Percentiles rank a stretch among this genome's conserved stretches.
Evolutionary conservation across 2,113 vertebrate species (phyloP).

Genomic region (Prionailurus viverrinus): DNA sequence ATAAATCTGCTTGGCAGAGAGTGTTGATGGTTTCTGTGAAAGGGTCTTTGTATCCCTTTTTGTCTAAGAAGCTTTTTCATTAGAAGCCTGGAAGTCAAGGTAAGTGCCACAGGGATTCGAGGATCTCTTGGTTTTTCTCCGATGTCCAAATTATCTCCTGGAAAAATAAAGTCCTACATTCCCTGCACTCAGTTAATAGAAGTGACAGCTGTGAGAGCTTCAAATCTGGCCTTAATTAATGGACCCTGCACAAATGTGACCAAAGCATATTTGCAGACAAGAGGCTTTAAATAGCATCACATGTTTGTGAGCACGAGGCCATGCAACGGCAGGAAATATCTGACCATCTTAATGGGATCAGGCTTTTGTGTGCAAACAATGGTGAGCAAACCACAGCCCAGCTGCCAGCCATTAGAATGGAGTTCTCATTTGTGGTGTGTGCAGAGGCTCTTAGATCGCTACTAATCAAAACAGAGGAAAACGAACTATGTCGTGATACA

Average conservation of each 20-base stretch:
- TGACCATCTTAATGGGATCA: constrained; percentile 81
- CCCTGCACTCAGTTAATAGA: constrained; percentile 73
- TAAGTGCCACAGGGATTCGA: constrained; percentile 75
- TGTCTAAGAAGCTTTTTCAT: constrained; percentile 73
- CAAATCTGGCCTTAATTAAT: constrained; percentile 83
- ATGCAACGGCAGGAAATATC: constrained; percentile 83
- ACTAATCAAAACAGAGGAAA: constrained; percentile 61
- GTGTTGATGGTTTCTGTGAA: constrained; percentile 78
- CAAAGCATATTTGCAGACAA: constrained; percentile 71
- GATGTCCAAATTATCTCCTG: constrained; percentile 73
- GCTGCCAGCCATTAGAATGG: constrained; percentile 78
- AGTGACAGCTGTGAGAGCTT: constrained; percentile 82
- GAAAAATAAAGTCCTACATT: constrained; percentile 67
- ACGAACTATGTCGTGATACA: background rate
- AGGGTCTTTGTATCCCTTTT: constrained; percentile 81
- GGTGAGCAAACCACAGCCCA: constrained; percentile 77
- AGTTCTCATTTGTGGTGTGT: constrained; percentile 68
- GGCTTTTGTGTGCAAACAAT: constrained; percentile 85
- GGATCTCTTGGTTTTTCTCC: constrained; percentile 77
- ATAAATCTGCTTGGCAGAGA: constrained; percentile 81
- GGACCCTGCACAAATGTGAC: constrained; percentile 77
- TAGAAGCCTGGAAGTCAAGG: constrained; percentile 70
- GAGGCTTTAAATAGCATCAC: constrained; percentile 83
- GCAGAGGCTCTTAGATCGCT: constrained; percentile 62
- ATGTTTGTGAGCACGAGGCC: constrained; percentile 78